Base-by-base conservation (phyloP, 1,140 invertebrate genomes). In the Nephotettix cincticeps region DNA sequence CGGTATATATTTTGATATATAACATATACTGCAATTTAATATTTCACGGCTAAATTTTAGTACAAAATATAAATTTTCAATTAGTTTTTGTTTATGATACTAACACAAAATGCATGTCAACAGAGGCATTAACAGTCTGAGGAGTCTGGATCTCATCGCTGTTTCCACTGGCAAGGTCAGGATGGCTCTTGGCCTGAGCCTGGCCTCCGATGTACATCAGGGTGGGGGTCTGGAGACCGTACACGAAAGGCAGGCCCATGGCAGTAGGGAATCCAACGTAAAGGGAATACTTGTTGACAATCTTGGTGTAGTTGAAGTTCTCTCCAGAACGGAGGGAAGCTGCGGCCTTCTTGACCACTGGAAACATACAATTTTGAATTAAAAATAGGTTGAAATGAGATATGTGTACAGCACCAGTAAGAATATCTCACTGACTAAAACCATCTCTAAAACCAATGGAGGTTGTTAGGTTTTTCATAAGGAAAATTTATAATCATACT, bases 221-320 rank as follows among this genome's bases (percentile, higher is more conserved):
- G 0, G 80, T 79, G 0, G 89, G 88, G 28, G 77, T 76, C 66
- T 85, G 84, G 45, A 87, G 83, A 21, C 82, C 85, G 78, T 82
- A 89, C 47, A 86, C 77, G 74, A 89, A 89, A 27, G 89, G 89
- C 63, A 91, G 81, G 78, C 90, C 90, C 71, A 83, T 86, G 71
- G 85, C 86, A 14, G 87, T 84, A 1, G 90, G 89, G 82, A 90
- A 88, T 77, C 85, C 85, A 1, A 90, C 76, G 0, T 83, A 82
- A 0, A 86, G 75, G 56, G 85, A 80, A 45, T 84, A 82, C 14
- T 81, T 77, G 66, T 84, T 85, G 13, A 80, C 74, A 0, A 88
- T 73, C 74, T 86, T 87, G 27, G 83, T 88, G 77, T 84, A 84
- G 75, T 87, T 83, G 63, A 84, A 79, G 65, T 80, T 75, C 17